phyloP scores from a whole-genome alignment of 2,888 invertebrate genomes.

The Noctua pronuba region DNA sequence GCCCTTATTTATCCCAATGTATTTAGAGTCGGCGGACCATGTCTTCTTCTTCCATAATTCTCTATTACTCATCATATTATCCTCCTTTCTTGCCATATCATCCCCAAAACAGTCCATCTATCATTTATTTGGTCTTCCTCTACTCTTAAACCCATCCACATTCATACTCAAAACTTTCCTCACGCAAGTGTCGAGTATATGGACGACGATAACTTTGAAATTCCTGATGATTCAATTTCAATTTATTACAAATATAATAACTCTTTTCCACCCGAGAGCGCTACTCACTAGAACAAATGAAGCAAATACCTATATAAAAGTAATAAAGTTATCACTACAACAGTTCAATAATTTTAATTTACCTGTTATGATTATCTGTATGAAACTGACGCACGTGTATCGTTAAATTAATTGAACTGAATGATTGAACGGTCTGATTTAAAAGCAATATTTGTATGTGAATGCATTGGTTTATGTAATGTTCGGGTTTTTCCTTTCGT shows the following conservation, averaged over 20 bases:
- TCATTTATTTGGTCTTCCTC: too few species aligned
- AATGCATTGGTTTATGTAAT: not conserved
- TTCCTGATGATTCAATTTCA: not conserved
- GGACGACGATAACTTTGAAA: not conserved
- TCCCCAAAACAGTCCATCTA: too few species aligned
- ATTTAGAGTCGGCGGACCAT: too few species aligned
- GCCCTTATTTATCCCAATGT: too few species aligned
- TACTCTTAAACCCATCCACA: not conserved
- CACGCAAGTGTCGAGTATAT: too few species aligned
- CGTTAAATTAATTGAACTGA: not conserved
- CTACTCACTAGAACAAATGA: not conserved
- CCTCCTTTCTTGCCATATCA: too few species aligned
- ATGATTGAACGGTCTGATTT: conserved; percentile 1
- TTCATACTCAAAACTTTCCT: not conserved
- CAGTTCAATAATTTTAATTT: not conserved
- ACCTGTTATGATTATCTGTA: not conserved
- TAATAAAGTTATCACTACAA: not conserved
- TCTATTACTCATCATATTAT: too few species aligned
- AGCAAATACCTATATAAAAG: not conserved
- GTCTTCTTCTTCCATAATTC: too few species aligned
- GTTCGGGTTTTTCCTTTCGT: not conserved
- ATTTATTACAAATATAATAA: not conserved
- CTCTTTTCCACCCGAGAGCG: not conserved
- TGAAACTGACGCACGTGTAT: conserved; percentile 2
- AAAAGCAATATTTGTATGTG: not conserved